Percentiles rank a stretch among this genome's conserved stretches.
Conservation (phyloP, 2,797 vertebrate species). For the Rhinophrynus dorsalis region DNA sequence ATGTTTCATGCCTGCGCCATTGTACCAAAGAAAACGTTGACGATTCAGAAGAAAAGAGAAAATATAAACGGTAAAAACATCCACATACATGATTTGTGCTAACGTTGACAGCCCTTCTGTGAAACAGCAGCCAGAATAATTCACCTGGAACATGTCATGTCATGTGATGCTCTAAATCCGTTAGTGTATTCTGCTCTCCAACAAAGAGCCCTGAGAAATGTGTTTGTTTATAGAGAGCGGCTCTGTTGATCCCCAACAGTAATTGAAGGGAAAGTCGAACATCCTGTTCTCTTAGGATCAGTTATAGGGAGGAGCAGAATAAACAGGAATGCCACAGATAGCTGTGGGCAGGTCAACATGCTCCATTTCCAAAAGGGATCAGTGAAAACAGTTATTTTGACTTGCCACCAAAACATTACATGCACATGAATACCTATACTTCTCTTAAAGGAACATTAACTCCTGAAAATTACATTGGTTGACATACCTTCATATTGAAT, state of each 20-base stretch:
- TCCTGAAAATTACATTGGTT: background rate
- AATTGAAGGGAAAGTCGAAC: constrained; percentile 24
- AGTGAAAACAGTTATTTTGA: background rate
- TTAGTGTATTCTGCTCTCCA: background rate
- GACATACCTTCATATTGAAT: too few relatives aligned
- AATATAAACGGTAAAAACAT: too few relatives aligned
- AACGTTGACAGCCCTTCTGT: background rate
- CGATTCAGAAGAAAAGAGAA: too few relatives aligned
- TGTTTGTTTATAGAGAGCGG: background rate
- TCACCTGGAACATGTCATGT: constrained; percentile 11
- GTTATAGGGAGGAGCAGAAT: background rate
- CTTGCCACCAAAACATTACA: background rate
- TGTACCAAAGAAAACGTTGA: too few relatives aligned
- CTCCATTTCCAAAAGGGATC: constrained; percentile 4
- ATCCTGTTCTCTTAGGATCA: constrained; percentile 6
- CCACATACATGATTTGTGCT: too few relatives aligned
- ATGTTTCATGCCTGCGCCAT: too few relatives aligned
- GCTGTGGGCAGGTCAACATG: constrained; percentile 8
- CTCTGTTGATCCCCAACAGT: background rate
- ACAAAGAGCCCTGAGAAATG: background rate
- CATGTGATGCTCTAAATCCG: background rate
- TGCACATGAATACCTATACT: too few relatives aligned
- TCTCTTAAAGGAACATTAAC: constrained; percentile 1
- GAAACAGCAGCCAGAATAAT: background rate
- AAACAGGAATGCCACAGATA: constrained; percentile 1